Conservation (phyloP, 2,797 vertebrate genomes). For the Lagorchestes hirsutus region DNA sequence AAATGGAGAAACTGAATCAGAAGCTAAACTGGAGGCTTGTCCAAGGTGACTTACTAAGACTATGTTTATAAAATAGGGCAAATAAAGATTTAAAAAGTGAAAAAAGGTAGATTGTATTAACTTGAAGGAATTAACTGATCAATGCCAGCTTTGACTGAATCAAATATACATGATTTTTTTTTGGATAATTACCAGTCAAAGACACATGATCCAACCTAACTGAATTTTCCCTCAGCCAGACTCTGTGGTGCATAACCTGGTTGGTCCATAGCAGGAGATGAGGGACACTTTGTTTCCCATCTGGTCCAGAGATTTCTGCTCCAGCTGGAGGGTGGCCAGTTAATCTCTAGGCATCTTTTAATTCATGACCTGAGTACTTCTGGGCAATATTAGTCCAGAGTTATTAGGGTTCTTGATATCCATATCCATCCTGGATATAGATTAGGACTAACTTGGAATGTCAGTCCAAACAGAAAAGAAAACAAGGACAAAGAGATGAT, state of each 20-base stretch:
- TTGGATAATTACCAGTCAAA: not conserved
- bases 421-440: not conserved
- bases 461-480: not conserved
- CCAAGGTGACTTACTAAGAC: not conserved
- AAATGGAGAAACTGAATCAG: not conserved
- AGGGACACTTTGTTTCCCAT: constrained; percentile 1
- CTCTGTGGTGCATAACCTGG: not conserved
- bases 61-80: not conserved
- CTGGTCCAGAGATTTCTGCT: not conserved
- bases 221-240: not conserved
- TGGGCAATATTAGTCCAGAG: not conserved
- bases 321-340: not conserved
- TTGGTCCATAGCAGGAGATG: not conserved
- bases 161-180: not conserved
- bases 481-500: not conserved
- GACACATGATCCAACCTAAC: not conserved
- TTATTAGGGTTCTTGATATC: not conserved
- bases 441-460: not conserved
- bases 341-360: not conserved
- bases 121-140: not conserved
- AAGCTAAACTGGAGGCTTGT: not conserved
- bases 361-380: not conserved
- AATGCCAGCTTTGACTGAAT: not conserved
- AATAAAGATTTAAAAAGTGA: not conserved
- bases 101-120: not conserved